A percentile compares a stretch with the other conserved stretches of the same genome.
phyloP scores from a whole-genome alignment of 2,113 vertebrate genomes.

The Columbina picui region DNA sequence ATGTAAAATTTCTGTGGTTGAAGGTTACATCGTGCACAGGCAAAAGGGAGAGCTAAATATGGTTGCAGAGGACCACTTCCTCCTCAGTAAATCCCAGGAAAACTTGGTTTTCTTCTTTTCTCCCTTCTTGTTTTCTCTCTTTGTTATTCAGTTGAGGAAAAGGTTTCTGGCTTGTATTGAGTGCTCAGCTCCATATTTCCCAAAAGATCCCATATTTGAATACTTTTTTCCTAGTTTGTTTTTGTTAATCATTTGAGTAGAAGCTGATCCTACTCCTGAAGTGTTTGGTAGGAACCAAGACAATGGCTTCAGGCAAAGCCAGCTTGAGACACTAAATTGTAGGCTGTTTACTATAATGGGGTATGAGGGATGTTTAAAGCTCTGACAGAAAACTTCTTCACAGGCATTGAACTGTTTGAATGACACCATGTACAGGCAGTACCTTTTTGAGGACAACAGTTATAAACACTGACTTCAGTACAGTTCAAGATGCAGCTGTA shows the following conservation, averaged over 20 bases:
- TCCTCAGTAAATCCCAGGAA: neutral
- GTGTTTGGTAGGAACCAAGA: neutral
- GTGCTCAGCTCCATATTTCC: neutral
- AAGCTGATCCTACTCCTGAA: neutral
- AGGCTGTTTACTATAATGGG: accelerated
- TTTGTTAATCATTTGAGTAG: neutral
- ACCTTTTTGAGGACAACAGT: neutral
- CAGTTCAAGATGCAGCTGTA: neutral
- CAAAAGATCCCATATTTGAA: neutral
- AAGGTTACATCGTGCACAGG: neutral
- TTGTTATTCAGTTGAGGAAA: neutral
- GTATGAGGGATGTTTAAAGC: neutral
- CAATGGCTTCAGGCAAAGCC: neutral
- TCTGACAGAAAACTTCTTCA: neutral
- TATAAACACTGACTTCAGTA: neutral
- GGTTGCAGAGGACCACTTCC: neutral
- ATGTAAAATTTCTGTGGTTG: neutral
- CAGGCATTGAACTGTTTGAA: neutral
- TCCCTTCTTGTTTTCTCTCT: neutral
- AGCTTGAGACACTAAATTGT: neutral
- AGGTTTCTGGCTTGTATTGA: neutral
- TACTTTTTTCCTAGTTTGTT: neutral
- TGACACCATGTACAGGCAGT: neutral
- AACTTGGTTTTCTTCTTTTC: neutral
- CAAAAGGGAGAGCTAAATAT: neutral